These are phyloP conservation scores for Ameiurus melas DNA, from an alignment of 2,113 vertebrate species.

Conservation along the genomic window DNA sequence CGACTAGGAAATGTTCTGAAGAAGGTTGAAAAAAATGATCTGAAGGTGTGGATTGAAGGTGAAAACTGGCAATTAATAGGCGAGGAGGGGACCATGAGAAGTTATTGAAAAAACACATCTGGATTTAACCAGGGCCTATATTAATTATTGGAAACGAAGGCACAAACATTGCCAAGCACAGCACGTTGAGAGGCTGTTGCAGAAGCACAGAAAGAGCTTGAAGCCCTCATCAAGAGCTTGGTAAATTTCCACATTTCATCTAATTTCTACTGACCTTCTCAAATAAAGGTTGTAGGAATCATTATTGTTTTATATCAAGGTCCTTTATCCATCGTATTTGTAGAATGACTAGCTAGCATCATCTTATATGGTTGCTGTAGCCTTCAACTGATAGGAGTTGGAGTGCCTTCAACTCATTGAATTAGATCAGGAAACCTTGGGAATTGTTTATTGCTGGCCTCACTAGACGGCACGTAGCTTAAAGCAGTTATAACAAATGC, in stretches of 20 bases:
- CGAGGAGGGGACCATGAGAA: too few species aligned
- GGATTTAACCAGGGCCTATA: too few species aligned
- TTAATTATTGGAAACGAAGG: too few species aligned
- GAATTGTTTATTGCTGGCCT: background rate
- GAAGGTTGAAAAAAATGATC: too few species aligned
- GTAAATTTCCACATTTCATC: constrained; percentile 64
- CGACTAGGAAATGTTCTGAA: too few species aligned
- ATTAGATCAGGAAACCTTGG: background rate
- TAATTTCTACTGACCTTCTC: background rate
- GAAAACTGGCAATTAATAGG: too few species aligned
- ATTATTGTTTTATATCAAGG: background rate
- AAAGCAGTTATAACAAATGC: background rate
- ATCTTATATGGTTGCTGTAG: background rate
- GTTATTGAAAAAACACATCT: too few species aligned
- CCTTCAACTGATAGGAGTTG: background rate
- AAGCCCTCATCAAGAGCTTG: constrained; percentile 91
- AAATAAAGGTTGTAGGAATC: background rate
- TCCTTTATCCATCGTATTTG: background rate
- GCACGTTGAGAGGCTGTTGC: constrained; percentile 89
- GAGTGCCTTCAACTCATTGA: background rate
- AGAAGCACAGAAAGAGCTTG: constrained; percentile 90
- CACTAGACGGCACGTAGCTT: background rate
- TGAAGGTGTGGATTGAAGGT: too few species aligned
- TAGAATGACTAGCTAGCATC: too few species aligned
- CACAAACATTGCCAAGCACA: too few species aligned